phyloP scores from a whole-genome alignment of 2,797 vertebrate species.

The Xyrichtys novacula region DNA sequence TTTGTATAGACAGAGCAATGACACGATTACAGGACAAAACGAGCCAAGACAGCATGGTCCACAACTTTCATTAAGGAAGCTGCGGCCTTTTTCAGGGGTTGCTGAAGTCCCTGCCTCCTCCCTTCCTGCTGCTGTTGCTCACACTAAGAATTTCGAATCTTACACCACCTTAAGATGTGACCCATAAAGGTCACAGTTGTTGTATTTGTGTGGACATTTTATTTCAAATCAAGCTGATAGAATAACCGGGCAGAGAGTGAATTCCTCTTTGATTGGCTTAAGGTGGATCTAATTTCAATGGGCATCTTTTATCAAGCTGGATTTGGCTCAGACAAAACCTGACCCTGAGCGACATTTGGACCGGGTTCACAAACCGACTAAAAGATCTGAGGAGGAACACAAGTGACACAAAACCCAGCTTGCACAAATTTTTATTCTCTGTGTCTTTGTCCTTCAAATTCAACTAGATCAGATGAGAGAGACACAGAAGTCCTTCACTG shows the following conservation, averaged over 20 bases:
- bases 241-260: constrained; percentile 72
- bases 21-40: too few relatives aligned
- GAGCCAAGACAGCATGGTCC: too few relatives aligned
- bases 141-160: neutral
- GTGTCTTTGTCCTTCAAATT: constrained; percentile 11
- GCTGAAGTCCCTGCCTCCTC: too few relatives aligned
- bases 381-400: constrained; percentile 82
- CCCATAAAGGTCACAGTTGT: constrained; percentile 74
- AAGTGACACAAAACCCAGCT: constrained; percentile 58
- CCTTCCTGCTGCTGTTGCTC: neutral
- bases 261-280: constrained; percentile 83
- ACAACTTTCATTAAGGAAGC: too few relatives aligned
- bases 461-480: constrained; percentile 37
- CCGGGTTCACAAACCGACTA: constrained; percentile 81
- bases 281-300: constrained; percentile 83
- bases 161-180: constrained; percentile 11
- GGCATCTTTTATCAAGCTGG: constrained; percentile 84
- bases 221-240: constrained; percentile 82
- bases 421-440: constrained; percentile 8
- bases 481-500: constrained; percentile 25
- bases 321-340: constrained; percentile 78
- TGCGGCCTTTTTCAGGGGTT: too few relatives aligned
- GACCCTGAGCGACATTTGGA: constrained; percentile 83
- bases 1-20: too few relatives aligned
- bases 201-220: constrained; percentile 64